Conservation (phyloP, 2,797 vertebrate genomes). For the Diplodus sargus region DNA sequence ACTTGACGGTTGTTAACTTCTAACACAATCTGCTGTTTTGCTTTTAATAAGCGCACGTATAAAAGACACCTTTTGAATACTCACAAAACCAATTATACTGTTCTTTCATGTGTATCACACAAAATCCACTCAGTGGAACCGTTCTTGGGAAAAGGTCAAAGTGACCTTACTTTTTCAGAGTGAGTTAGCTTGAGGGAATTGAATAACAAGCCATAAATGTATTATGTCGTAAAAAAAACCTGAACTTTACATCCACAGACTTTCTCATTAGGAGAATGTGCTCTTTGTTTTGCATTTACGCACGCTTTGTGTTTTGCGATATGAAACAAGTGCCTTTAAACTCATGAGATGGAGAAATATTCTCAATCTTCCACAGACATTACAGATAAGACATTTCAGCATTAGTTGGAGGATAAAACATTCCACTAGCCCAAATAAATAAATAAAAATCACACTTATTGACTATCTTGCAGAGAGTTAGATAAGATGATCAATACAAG, state of each 20-base stretch:
- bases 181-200: not conserved
- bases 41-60: not conserved
- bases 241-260: not conserved
- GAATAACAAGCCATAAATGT: conserved; percentile 21
- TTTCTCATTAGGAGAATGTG: not conserved
- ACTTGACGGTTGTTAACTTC: not conserved
- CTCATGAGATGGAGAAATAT: not conserved
- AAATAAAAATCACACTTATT: too few relatives aligned
- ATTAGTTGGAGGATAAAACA: not conserved
- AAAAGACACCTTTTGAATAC: conserved; percentile 1
- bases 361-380: not conserved
- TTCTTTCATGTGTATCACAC: conserved; percentile 11
- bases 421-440: not conserved
- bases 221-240: conserved; percentile 32
- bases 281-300: not conserved
- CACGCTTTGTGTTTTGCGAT: not conserved
- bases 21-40: not conserved
- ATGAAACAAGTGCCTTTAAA: not conserved
- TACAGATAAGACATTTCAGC: not conserved
- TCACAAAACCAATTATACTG: conserved; percentile 12
- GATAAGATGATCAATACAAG: not conserved
- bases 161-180: conserved; percentile 14
- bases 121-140: not conserved
- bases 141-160: not conserved
- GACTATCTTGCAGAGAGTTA: not conserved